Percentiles rank a stretch among this genome's conserved stretches.
Conservation (phyloP, 2,888 invertebrate genomes). For the Timandra comae region DNA sequence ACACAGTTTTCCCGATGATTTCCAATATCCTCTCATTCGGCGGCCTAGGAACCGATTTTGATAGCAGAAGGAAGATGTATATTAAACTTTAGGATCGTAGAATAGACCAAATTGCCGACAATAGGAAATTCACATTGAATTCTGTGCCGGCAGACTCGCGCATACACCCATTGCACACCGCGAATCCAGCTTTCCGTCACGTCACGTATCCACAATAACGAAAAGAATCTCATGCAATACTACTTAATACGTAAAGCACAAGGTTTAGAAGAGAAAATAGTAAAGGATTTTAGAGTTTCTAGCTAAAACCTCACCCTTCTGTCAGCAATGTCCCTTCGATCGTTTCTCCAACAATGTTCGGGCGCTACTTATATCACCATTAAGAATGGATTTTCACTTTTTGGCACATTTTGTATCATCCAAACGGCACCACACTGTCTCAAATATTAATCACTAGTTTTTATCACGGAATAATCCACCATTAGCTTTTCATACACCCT, state of each 20-base stretch:
- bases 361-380: constrained; percentile 68
- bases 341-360: constrained; percentile 64
- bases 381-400: constrained; percentile 73
- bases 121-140: constrained; percentile 29
- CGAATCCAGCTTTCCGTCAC: constrained; percentile 7
- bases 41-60: constrained; percentile 13
- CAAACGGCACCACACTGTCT: constrained; percentile 66
- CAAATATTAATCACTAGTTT: constrained; percentile 58
- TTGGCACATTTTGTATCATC: constrained; percentile 73
- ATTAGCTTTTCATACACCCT: constrained; percentile 71
- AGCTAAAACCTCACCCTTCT: constrained; percentile 69
- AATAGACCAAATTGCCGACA: constrained; percentile 28
- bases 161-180: constrained; percentile 32
- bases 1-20: constrained; percentile 30
- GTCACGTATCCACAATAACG: constrained; percentile 7
- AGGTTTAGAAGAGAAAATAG: constrained; percentile 25
- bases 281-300: constrained; percentile 36
- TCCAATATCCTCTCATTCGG: constrained; percentile 27
- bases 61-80: constrained; percentile 20
- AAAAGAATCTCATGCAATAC: constrained; percentile 8
- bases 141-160: constrained; percentile 36
- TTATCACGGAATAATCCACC: constrained; percentile 65
- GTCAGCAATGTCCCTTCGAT: constrained; percentile 67
- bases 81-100: constrained; percentile 30
- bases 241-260: constrained; percentile 18